Percentiles rank a stretch among this genome's conserved stretches.
Evolutionary conservation across 1,140 invertebrate genomes (phyloP).

Genomic region (Drosophila murphyi): DNA sequence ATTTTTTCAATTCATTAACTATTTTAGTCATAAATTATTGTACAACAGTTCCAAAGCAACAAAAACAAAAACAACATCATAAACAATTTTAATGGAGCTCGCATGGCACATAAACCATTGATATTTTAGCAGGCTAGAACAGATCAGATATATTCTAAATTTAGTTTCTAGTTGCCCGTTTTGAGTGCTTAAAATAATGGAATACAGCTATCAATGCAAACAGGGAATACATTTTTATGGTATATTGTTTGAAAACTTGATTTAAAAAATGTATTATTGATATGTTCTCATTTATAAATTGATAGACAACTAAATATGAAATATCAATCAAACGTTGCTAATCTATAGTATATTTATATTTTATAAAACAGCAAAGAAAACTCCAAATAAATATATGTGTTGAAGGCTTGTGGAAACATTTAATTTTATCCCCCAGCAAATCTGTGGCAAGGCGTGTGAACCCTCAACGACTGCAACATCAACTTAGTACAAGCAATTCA

Average conservation of each 20-base stretch:
- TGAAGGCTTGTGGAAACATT: constrained; percentile 5
- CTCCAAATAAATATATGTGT: not conserved
- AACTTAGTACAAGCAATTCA: constrained; percentile 62
- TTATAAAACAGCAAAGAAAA: not conserved
- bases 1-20: constrained; percentile 70
- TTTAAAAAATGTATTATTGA: not conserved
- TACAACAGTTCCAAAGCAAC: constrained; percentile 24
- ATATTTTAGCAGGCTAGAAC: not conserved
- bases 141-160: not conserved
- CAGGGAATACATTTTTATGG: not conserved
- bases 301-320: not conserved
- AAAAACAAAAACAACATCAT: constrained; percentile 11
- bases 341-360: not conserved
- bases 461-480: constrained; percentile 33
- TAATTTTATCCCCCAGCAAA: constrained; percentile 28
- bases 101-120: constrained; percentile 8
- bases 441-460: constrained; percentile 38
- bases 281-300: not conserved
- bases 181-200: not conserved
- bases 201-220: not conserved
- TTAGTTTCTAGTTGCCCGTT: constrained; percentile 11
- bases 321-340: not conserved
- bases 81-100: not conserved
- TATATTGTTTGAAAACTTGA: not conserved
- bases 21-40: constrained; percentile 67